Evolutionary conservation across 2,888 invertebrate species (phyloP), one percentile per base, ranked within the genome.

Genomic region (Cecidostiba fungosa): DNA sequence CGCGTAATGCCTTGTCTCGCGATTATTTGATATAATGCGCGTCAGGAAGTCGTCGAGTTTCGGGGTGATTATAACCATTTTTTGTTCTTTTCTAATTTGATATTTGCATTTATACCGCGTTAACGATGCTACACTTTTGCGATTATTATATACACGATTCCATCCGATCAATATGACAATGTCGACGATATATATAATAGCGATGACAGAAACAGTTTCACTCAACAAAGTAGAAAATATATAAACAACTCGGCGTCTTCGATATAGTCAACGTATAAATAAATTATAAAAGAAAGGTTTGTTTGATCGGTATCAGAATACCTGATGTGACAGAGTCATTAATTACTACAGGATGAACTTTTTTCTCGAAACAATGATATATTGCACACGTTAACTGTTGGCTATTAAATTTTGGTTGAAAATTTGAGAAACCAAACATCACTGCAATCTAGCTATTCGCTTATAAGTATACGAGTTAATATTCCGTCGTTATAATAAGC

Each of bases 101-200:
- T 19, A 81, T 77, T 85, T 77, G 19, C 19, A 77, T 74, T 50
- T 72, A 77, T 77, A 50, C 76, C n/a, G n/a, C 70, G 14, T 79
- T 74, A 85, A 84, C 80, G 50, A 76, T 54, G 39, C 82, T 84
- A 86, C 32, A 70, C n/a, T 72, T n/a, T n/a, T 36, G 72, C 36
- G n/a, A 72, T 39, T 19, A 87, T 79, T 88, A 87, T 88, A 82
- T 88, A 86, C 82, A 88, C 19, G 83, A 81, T 32, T 77, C 50
- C 29, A 77, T 80, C 66, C 14, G 12, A 32, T 77, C 54, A 80
- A 76, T 39, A 6, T 73, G 54, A 82, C 36, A 29, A 77, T 76
- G 32, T 66, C 50, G 12, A 39, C 36, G 66, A 82, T 77, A n/a
- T n/a, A n/a, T n/a, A n/a, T n/a, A n/a, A 62, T 59, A 77, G 6